Evolutionary conservation across 2,113 vertebrate species (phyloP).

Genomic region (Saguinus imperator): DNA sequence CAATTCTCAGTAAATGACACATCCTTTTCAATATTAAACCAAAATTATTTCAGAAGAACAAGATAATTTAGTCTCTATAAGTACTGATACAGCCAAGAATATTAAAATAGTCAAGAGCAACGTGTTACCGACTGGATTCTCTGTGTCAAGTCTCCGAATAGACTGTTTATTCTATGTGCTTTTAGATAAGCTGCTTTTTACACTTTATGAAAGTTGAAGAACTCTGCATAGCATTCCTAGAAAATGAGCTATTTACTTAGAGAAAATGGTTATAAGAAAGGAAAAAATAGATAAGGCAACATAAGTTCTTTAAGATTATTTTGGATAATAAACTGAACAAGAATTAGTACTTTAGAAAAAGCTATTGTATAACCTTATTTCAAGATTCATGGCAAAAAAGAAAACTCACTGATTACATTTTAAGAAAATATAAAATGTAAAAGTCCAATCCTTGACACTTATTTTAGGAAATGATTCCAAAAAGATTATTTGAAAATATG

Average conservation of each 20-base stretch:
- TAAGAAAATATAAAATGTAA: not conserved
- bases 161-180: not conserved
- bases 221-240: not conserved
- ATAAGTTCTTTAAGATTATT: not conserved
- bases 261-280: not conserved
- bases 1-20: not conserved
- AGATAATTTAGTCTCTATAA: slow-evolving; percentile 54
- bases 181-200: not conserved
- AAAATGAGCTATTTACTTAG: not conserved
- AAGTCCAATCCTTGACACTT: not conserved
- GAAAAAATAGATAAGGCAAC: not conserved
- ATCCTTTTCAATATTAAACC: not conserved
- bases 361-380: not conserved
- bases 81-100: not conserved
- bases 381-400: not conserved
- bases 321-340: not conserved
- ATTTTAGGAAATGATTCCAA: not conserved
- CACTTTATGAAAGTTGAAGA: not conserved
- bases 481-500: not conserved
- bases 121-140: not conserved
- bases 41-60: slow-evolving; percentile 55
- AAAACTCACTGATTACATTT: not conserved
- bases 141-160: not conserved
- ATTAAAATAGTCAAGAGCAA: slow-evolving; percentile 25
- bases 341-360: not conserved